Evolutionary conservation across 2,113 vertebrate species (phyloP), one percentile per base, ranked within the genome.

Genomic region (Lichenostomus cassidix): DNA sequence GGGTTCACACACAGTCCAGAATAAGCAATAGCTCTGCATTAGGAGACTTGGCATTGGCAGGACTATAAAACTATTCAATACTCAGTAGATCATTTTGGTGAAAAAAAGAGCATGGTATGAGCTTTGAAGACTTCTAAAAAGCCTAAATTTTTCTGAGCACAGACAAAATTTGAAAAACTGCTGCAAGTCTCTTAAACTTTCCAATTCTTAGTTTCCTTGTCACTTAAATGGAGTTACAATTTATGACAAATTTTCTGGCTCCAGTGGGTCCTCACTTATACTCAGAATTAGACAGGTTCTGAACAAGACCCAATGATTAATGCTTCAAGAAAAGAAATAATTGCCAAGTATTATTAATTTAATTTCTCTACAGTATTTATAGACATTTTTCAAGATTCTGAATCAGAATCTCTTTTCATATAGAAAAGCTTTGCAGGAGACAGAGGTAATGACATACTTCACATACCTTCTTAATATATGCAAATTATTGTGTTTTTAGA

Each of bases 401-500:
- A 79, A 87, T 94, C 70, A 69, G 77, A 65, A 75, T 87, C 31
- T 50, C 80, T 94, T 89, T 94, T 93, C 46, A 42, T 68, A 62
- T 80, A 87, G 79, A 84, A 92, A 78, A 63, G 5, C 75, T 92
- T 41, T 52, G 29, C 42, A 94, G 76, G 47, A 92, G 83, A 94
- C 65, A 92, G 53, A 58, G 77, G 70, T 71, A 94, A 84, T 67
- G 90, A 65, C 93, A 85, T 37, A 46, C 67, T 89, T 23, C 64
- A 63, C 20, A 37, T 47, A 74, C 79, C 52, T 89, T 91, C 84
- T 91, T 96, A 97, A 96, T 92, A n/a, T 46, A 82, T 92, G 73
- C 78, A 95, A 95, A 89, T 96, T 75, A 94, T 86, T 94, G 37
- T 93, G 53, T 0, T 62, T 91, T 94, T 91, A 44, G 68, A 85